These are phyloP conservation scores for Clarias gariepinus DNA, from an alignment of 2,113 vertebrate species.

Conservation along the genomic window DNA sequence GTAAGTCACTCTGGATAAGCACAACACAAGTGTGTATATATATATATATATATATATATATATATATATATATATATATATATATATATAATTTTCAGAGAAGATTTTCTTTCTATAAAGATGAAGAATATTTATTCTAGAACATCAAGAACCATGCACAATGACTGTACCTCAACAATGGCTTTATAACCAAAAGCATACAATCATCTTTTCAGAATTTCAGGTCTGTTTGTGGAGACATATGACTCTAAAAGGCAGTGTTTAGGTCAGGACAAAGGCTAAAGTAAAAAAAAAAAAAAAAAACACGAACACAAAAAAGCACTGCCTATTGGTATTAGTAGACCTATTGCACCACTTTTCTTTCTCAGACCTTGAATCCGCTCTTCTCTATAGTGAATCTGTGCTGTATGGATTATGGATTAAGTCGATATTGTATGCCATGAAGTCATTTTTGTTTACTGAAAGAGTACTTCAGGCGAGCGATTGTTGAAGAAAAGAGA, in stretches of 20 bases:
- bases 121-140: background rate
- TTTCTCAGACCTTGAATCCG: background rate
- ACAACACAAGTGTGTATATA: no score
- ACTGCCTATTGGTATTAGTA: background rate
- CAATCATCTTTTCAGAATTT: background rate
- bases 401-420: background rate
- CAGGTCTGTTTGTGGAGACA: background rate
- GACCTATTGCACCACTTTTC: background rate
- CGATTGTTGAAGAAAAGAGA: background rate
- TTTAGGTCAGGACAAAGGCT: background rate
- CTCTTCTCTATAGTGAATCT: background rate
- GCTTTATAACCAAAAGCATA: background rate
- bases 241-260: background rate
- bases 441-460: background rate
- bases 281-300: background rate
- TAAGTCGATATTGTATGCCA: background rate
- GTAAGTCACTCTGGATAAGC: no score
- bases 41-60: no score
- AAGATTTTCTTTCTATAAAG: background rate
- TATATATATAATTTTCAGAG: background rate
- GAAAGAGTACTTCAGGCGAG: background rate
- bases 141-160: background rate
- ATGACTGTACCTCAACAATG: background rate
- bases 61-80: no score
- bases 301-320: background rate